Conservation (phyloP, 2,113 vertebrate species). For the Casuarius casuarius region DNA sequence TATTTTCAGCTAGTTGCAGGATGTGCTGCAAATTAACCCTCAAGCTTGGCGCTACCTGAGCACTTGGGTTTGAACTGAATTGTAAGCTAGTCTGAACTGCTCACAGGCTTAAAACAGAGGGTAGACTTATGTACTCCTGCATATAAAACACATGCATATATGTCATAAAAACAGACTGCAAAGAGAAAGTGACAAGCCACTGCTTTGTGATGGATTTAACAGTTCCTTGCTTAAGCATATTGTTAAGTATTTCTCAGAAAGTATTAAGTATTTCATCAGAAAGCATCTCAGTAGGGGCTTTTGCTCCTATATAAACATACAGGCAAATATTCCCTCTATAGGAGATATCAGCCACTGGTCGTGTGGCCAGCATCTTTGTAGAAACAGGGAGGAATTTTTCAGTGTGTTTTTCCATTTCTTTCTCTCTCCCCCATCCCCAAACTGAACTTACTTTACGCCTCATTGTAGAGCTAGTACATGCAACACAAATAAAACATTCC, state of each 20-base stretch:
- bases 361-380: neutral
- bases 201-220: neutral
- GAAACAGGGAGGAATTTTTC: neutral
- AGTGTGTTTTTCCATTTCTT: neutral
- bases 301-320: neutral
- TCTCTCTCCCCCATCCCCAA: neutral
- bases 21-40: neutral
- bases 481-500: neutral
- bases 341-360: neutral
- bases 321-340: neutral
- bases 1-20: neutral
- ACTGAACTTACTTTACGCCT: neutral
- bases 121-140: fast-evolving
- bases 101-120: neutral
- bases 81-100: neutral
- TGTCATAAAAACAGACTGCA: neutral
- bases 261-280: neutral
- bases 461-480: neutral
- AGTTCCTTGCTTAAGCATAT: neutral
- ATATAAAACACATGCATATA: neutral
- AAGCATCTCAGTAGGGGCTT: neutral
- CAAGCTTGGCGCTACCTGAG: neutral
- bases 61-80: neutral
- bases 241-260: neutral
- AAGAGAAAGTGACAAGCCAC: neutral